These are phyloP conservation scores for Corvus moneduloides DNA, from an alignment of 2,113 vertebrate species.

Conservation along the genomic window DNA sequence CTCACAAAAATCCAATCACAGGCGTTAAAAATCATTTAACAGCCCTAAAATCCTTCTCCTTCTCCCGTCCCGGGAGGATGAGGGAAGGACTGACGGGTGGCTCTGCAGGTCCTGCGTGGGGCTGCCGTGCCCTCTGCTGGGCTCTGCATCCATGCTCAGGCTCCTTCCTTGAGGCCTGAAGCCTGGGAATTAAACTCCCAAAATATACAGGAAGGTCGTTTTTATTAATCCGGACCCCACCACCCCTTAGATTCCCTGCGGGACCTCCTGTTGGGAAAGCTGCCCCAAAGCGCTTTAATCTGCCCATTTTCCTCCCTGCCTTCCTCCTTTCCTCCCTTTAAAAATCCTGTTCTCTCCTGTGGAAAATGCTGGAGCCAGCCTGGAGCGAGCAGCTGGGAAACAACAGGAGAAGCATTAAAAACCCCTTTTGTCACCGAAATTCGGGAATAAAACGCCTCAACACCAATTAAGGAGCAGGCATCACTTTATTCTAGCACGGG, in stretches of 20 bases:
- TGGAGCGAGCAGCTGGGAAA: neutral
- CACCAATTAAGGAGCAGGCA: neutral
- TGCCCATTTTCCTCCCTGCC: too few species aligned
- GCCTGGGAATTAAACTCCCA: neutral
- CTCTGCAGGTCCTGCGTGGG: neutral
- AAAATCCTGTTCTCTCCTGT: neutral
- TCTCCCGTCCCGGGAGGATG: neutral
- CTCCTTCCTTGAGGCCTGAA: neutral
- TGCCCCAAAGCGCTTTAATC: neutral
- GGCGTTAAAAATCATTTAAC: neutral
- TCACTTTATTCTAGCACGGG: neutral
- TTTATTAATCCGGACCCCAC: neutral
- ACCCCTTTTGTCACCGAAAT: neutral
- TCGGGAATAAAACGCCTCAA: neutral
- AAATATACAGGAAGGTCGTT: neutral
- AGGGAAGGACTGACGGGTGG: neutral
- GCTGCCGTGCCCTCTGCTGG: conserved; percentile 43
- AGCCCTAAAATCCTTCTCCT: neutral
- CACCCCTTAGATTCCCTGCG: neutral
- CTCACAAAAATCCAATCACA: neutral
- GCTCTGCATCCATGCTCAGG: neutral
- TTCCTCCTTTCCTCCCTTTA: neutral
- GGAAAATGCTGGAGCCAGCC: neutral
- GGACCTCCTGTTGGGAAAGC: too few species aligned
- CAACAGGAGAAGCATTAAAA: neutral